Conservation (phyloP, 2,888 invertebrate species). For the Parnassius smintheus region DNA sequence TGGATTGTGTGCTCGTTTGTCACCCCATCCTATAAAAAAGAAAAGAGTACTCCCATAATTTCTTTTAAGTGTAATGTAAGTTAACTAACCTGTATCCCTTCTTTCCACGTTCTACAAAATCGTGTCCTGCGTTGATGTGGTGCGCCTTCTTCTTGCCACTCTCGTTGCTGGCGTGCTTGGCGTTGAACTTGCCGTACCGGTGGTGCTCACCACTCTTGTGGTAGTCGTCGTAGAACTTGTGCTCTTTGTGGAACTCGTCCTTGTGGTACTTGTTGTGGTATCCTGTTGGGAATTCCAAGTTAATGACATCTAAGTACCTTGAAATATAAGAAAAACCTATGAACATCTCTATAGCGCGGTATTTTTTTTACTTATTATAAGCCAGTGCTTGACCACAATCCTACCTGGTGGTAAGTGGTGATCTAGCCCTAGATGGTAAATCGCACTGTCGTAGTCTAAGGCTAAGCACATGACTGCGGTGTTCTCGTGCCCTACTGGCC, state of each 20-base stretch:
- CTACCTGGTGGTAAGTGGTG: too few relatives aligned
- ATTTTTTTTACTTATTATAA: too few relatives aligned
- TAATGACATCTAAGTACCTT: not conserved
- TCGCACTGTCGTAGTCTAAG: too few relatives aligned
- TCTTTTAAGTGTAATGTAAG: too few relatives aligned
- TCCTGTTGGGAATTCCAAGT: constrained; percentile 50
- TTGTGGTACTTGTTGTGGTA: constrained; percentile 90
- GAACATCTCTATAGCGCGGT: too few relatives aligned
- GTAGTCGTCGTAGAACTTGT: constrained; percentile 88
- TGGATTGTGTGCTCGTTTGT: too few relatives aligned
- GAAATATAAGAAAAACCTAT: not conserved
- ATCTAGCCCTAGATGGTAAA: too few relatives aligned
- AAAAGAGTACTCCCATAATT: too few relatives aligned
- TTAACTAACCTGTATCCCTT: constrained; percentile 76
- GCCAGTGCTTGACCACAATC: too few relatives aligned
- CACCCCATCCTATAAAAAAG: too few relatives aligned
- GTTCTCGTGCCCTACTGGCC: too few relatives aligned
- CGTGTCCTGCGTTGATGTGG: constrained; percentile 82
- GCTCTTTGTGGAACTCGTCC: constrained; percentile 89
- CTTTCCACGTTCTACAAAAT: constrained; percentile 83
- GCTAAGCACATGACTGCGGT: too few relatives aligned
- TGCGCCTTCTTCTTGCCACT: constrained; percentile 85
- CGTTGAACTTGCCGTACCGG: constrained; percentile 85
- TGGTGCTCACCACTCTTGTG: constrained; percentile 87
- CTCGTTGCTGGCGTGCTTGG: constrained; percentile 83